A percentile compares a stretch with the other conserved stretches of the same genome.
phyloP scores from a whole-genome alignment of 2,113 vertebrate genomes.

The Turnix velox region DNA sequence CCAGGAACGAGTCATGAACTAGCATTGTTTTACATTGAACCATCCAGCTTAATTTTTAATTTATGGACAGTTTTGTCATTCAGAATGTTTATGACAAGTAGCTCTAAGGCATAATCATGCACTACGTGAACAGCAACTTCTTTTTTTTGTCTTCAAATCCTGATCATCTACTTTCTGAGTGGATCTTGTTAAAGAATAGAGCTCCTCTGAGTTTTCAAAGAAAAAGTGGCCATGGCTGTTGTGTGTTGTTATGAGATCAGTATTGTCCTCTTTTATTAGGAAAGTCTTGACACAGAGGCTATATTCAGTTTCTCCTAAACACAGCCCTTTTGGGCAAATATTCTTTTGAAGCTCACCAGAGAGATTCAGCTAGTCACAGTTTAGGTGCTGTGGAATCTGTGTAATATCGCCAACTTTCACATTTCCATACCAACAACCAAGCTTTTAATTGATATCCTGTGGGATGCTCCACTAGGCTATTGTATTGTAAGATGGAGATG shows the following conservation, averaged over 20 bases:
- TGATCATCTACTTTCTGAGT: not conserved
- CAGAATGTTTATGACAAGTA: not conserved
- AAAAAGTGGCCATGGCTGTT: not conserved
- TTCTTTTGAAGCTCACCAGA: not conserved
- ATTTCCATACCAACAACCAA: not conserved
- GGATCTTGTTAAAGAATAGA: not conserved
- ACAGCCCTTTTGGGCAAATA: not conserved
- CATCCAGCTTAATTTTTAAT: not conserved
- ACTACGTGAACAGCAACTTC: not conserved
- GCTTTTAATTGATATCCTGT: not conserved
- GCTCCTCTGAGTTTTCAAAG: not conserved
- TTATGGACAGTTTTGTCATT: not conserved
- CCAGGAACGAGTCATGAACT: no score
- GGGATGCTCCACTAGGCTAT: not conserved
- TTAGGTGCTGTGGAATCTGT: not conserved
- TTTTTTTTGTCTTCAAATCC: not conserved
- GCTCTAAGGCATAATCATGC: rapidly evolving
- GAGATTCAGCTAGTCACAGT: not conserved
- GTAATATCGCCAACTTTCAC: not conserved
- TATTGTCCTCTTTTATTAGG: not conserved
- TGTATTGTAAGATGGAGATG: not conserved
- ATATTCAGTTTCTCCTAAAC: not conserved
- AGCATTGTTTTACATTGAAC: not conserved
- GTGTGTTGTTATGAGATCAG: not conserved
- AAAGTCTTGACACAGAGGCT: not conserved